Conservation (phyloP, 2,888 invertebrate genomes). For the Philonicus albiceps region DNA sequence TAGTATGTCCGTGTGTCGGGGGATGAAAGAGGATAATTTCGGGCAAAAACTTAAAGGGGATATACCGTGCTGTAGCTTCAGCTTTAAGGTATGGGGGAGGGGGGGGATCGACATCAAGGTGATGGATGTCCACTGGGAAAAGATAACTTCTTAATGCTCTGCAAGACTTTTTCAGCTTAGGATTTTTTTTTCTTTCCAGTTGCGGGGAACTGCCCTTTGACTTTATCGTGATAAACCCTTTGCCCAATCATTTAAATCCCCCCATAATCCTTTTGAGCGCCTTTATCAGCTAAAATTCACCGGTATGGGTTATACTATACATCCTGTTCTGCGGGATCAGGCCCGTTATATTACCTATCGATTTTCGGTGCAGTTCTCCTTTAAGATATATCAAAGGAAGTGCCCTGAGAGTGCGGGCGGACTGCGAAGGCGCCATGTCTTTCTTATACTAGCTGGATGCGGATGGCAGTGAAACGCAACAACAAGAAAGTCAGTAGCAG, state of each 20-base stretch:
- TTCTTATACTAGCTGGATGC: constrained; percentile 18
- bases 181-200: not conserved
- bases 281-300: constrained; percentile 13
- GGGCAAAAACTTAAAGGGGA: constrained; percentile 41
- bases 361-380: constrained; percentile 38
- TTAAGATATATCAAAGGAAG: constrained; percentile 26
- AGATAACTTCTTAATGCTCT: constrained; percentile 27
- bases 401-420: not conserved
- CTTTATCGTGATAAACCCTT: not conserved
- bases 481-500: constrained; percentile 25
- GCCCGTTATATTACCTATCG: constrained; percentile 23
- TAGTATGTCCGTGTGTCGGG: constrained; percentile 42
- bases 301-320: not conserved
- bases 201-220: constrained; percentile 15
- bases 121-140: constrained; percentile 34
- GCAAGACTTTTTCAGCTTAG: not conserved
- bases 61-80: not conserved
- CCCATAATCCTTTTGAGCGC: not conserved
- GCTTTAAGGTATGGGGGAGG: not conserved
- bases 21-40: constrained; percentile 43
- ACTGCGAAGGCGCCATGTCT: not conserved
- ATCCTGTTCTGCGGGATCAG: not conserved
- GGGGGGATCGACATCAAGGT: not conserved
- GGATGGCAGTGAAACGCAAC: constrained; percentile 23
- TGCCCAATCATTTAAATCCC: constrained; percentile 28